Evolutionary conservation across 2,113 vertebrate genomes (phyloP).

Genomic region (Suricata suricatta): DNA sequence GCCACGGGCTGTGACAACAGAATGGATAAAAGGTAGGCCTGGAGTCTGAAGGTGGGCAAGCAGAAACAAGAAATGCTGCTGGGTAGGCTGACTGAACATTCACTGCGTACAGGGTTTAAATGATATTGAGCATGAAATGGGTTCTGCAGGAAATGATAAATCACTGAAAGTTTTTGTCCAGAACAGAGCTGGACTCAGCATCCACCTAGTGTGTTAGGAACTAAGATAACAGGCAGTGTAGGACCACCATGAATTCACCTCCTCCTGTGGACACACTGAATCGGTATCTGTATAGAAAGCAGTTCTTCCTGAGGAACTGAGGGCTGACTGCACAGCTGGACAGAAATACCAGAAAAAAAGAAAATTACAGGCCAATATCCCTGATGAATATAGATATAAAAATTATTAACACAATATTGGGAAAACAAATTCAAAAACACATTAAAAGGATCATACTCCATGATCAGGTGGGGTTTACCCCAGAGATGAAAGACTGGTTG

Average conservation of each 20-base stretch:
- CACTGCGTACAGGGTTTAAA: background rate
- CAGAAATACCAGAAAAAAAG: background rate
- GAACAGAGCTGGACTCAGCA: background rate
- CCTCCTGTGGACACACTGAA: background rate
- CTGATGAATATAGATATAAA: background rate
- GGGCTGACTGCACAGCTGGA: background rate
- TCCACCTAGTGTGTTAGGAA: no score
- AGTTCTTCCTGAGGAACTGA: background rate
- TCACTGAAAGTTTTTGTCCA: background rate
- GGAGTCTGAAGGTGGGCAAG: background rate
- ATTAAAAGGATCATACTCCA: background rate
- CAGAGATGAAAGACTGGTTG: background rate
- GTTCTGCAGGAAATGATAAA: background rate
- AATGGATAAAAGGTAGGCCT: background rate
- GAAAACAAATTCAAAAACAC: background rate
- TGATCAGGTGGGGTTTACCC: background rate
- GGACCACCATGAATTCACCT: background rate
- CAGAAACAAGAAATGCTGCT: background rate
- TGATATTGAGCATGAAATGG: background rate
- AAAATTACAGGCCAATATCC: background rate
- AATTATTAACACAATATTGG: background rate
- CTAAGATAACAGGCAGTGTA: background rate
- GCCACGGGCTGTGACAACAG: background rate
- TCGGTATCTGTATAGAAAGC: background rate
- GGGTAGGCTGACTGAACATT: background rate